These are phyloP conservation scores for Montipora sp. DNA, from an alignment of 64 coral and sea anemone species.

Conservation along the genomic window DNA sequence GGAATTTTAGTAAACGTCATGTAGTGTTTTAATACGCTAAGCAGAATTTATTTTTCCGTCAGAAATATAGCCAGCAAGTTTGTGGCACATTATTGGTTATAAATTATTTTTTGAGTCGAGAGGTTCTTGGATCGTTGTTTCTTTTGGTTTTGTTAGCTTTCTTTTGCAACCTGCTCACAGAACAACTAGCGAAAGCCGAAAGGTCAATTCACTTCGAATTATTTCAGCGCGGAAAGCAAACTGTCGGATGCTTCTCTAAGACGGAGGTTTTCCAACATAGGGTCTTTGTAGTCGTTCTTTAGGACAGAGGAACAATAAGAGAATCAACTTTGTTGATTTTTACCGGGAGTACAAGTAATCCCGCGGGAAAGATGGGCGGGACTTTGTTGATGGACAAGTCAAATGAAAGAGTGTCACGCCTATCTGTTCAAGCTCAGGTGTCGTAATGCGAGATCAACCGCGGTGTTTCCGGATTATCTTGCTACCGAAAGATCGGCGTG, in stretches of 20 bases:
- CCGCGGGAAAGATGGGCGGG: slow-evolving; percentile 24
- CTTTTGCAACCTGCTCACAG: not conserved
- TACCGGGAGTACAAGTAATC: slow-evolving; percentile 13
- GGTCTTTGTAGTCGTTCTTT: too few relatives aligned
- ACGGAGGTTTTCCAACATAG: not conserved
- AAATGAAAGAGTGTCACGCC: slow-evolving; percentile 20
- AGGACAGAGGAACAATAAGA: not conserved
- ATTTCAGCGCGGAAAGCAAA: not conserved
- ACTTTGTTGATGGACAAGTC: slow-evolving; percentile 33
- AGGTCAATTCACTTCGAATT: not conserved
- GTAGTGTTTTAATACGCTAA: not conserved
- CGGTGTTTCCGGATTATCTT: slow-evolving; percentile 20
- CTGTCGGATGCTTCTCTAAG: not conserved
- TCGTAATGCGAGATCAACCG: slow-evolving; percentile 14
- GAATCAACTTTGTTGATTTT: slow-evolving; percentile 19
- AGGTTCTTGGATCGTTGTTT: not conserved
- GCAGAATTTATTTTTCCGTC: not conserved
- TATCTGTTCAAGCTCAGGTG: not conserved
- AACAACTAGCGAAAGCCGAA: not conserved
- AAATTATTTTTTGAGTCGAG: not conserved
- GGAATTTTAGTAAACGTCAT: not conserved
- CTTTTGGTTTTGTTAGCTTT: not conserved
- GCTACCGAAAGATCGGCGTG: not conserved
- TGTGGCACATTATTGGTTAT: not conserved
- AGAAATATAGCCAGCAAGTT: not conserved